Evolutionary conservation across 1,140 invertebrate genomes (phyloP).

Genomic region (Neodiprion virginianus): DNA sequence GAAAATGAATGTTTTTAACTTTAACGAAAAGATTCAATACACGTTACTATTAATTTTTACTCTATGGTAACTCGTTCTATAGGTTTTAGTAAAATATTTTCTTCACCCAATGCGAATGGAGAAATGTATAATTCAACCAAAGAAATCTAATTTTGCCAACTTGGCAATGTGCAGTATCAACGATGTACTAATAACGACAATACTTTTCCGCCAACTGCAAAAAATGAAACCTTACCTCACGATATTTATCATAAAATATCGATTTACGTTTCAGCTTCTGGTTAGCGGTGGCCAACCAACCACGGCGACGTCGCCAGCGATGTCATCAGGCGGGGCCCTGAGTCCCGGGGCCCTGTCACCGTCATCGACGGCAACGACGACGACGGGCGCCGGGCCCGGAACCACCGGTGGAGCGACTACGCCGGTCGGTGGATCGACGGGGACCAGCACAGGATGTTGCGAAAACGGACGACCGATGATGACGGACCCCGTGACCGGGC

Average conservation of each 20-base stretch:
- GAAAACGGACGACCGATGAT: constrained; percentile 92
- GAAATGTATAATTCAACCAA: too few relatives aligned
- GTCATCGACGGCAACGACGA: constrained; percentile 63
- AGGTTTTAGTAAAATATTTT: not conserved
- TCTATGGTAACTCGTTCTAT: too few relatives aligned
- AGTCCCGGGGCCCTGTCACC: constrained; percentile 76
- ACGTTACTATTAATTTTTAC: too few relatives aligned
- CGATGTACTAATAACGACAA: too few relatives aligned
- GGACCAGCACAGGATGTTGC: constrained; percentile 77
- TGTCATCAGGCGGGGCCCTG: constrained; percentile 69
- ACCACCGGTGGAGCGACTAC: constrained; percentile 56
- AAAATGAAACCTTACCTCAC: too few relatives aligned
- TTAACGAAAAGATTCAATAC: too few relatives aligned
- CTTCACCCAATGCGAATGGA: not conserved
- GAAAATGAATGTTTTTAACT: too few relatives aligned
- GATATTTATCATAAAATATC: not conserved
- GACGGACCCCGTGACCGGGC: constrained; percentile 94
- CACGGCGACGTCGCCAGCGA: constrained; percentile 70
- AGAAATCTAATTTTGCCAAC: too few relatives aligned
- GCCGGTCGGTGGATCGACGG: constrained; percentile 56
- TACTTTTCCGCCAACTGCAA: too few relatives aligned
- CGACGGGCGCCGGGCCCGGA: constrained; percentile 41
- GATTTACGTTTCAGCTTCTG: constrained; percentile 69
- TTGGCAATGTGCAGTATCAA: too few relatives aligned
- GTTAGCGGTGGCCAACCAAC: constrained; percentile 74